Evolutionary conservation across 2,113 vertebrate genomes (phyloP).

Genomic region (Hippocampus barbouri): DNA sequence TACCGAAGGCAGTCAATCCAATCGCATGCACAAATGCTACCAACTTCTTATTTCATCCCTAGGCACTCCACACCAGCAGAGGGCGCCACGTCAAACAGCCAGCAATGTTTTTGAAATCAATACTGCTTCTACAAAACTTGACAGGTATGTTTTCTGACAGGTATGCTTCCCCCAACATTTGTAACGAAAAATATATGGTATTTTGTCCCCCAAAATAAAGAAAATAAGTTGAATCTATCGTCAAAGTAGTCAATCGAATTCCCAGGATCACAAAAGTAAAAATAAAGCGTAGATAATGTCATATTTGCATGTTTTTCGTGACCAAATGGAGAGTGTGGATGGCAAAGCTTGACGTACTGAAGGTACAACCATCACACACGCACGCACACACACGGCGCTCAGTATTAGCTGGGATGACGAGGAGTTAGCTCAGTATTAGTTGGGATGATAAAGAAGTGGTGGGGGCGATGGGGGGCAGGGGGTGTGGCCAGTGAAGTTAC

Average conservation of each 20-base stretch:
- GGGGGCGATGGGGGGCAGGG: constrained; percentile 61
- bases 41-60: constrained; percentile 15
- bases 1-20: constrained; percentile 56
- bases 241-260: constrained; percentile 67
- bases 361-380: constrained; percentile 53
- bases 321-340: constrained; percentile 39
- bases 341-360: constrained; percentile 40
- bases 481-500: constrained; percentile 82
- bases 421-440: neutral
- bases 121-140: constrained; percentile 35
- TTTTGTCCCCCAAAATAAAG: constrained; percentile 64
- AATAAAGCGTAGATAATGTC: constrained; percentile 34
- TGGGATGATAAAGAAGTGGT: constrained; percentile 60
- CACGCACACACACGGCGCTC: constrained; percentile 18
- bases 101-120: constrained; percentile 37
- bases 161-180: neutral
- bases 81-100: constrained; percentile 61
- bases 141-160: constrained; percentile 18
- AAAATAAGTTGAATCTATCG: constrained; percentile 67
- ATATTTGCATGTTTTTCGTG: constrained; percentile 37
- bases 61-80: constrained; percentile 74
- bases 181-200: constrained; percentile 73
- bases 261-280: constrained; percentile 60
- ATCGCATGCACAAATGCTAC: constrained; percentile 21
- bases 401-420: constrained; percentile 71